Base-by-base conservation (phyloP, 2,797 vertebrate genomes). In the Choloepus didactylus region DNA sequence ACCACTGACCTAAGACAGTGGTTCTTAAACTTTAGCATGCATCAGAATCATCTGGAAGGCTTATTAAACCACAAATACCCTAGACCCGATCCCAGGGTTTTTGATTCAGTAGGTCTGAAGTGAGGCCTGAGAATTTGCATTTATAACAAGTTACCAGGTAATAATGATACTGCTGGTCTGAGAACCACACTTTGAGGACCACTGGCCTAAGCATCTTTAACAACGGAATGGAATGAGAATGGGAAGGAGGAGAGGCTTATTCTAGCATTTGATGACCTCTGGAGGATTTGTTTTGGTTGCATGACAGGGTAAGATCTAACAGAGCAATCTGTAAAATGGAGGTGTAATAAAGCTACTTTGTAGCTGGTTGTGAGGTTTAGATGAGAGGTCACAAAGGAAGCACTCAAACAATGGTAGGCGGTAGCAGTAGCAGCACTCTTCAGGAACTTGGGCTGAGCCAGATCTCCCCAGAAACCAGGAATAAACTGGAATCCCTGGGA, bases 61-160 rank as follows among this genome's bases (percentile, higher is more conserved):
- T 91, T 70, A 6, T 73, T 70, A 59, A 87, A 90, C 38, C 31
- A 56, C 44, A 64, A 49, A 76, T 84, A 6, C 21, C 64, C 56
- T 59, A 56, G 12, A 9, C 19, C 38, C 14, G 10, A 9, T 12
- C 12, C 14, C 35, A 66, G 62, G 77, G 35, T 89, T 76, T 89
- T 41, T 31, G 67, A 76, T 54, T 70, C 44, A 87, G 9, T 25
- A n/a, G 51, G 27, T 49, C 90, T 93, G 51, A 6, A 73, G 8
- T 49, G 51, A 69, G 51, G 6, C 29, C 54, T 44, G 5, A 56
- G 60, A 56, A 69, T 60, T 18, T 66, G 69, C 29, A 70, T 81
- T 54, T 92, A 88, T 89, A 88, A 64, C 11, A 66, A 56, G 31
- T 76, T 88, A n/a, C 49, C 38, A 85, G 79, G 25, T 70, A 27